A percentile compares a stretch with the other conserved stretches of the same genome.
phyloP scores from a whole-genome alignment of 1,140 invertebrate genomes.

The Drosophila tani region DNA sequence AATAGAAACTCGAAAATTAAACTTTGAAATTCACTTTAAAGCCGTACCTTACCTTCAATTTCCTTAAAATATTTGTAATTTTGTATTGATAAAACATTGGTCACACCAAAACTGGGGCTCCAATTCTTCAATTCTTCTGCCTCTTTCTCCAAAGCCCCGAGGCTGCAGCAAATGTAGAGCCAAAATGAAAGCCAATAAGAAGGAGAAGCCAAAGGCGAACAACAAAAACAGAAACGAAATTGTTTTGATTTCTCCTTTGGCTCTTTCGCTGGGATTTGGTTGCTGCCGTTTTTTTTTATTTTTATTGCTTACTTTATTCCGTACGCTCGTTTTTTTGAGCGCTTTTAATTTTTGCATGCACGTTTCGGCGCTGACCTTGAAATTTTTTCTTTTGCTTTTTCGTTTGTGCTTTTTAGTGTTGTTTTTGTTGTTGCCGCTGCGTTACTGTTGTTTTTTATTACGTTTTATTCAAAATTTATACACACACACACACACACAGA shows the following conservation, averaged over 20 bases:
- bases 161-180: slow-evolving; percentile 14
- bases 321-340: slow-evolving; percentile 56
- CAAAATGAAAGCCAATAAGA: slow-evolving; percentile 27
- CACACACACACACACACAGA: slow-evolving; percentile 15
- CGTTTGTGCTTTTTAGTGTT: slow-evolving; percentile 46
- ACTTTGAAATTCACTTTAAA: too few relatives aligned
- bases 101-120: background rate
- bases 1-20: too few relatives aligned
- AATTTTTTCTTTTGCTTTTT: slow-evolving; percentile 78
- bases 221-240: slow-evolving; percentile 24
- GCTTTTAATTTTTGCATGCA: slow-evolving; percentile 82
- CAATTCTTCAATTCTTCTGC: slow-evolving; percentile 5
- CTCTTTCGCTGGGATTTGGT: slow-evolving; percentile 53
- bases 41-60: too few relatives aligned
- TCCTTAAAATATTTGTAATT: background rate
- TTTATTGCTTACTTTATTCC: slow-evolving; percentile 58
- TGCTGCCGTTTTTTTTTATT: slow-evolving; percentile 16
- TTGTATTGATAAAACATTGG: background rate
- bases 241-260: slow-evolving; percentile 66
- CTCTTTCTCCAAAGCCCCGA: background rate
- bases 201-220: slow-evolving; percentile 22
- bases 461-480: slow-evolving; percentile 56
- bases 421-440: slow-evolving; percentile 27
- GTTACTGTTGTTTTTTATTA: slow-evolving; percentile 65
- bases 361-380: slow-evolving; percentile 82